phyloP scores from a whole-genome alignment of 30 jellyfish, hydroid and myxozoan genomes.

The Turritopsis dohrnii region DNA sequence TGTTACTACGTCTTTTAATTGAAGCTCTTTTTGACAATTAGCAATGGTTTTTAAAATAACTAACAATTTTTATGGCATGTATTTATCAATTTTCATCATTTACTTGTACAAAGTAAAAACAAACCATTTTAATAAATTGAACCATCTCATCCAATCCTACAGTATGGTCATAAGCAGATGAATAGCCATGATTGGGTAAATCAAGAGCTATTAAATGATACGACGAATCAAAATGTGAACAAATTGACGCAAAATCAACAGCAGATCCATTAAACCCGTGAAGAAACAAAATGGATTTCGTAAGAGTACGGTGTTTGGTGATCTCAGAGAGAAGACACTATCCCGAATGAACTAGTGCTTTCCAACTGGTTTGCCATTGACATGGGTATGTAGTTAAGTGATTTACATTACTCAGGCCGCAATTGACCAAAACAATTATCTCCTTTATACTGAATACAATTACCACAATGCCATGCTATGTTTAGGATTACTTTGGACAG shows the following conservation, averaged over 20 bases:
- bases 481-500: too few species aligned
- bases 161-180: neutral
- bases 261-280: slow-evolving; percentile 27
- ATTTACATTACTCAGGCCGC: too few species aligned
- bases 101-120: neutral
- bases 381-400: too few species aligned
- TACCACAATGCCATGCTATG: too few species aligned
- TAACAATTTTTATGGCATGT: neutral
- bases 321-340: too few species aligned
- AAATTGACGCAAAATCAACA: neutral
- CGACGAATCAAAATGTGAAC: slow-evolving; percentile 14
- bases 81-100: neutral
- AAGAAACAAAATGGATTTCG: neutral
- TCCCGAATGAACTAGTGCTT: too few species aligned
- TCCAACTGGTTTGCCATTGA: too few species aligned
- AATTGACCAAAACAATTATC: too few species aligned
- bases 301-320: too few species aligned
- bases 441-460: too few species aligned
- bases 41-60: neutral
- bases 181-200: slow-evolving; percentile 22
- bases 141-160: slow-evolving; percentile 18
- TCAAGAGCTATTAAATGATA: slow-evolving; percentile 30
- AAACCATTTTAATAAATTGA: slow-evolving; percentile 2
- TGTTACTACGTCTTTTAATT: too few species aligned
- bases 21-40: too few species aligned